phyloP scores from a whole-genome alignment of 2,888 invertebrate species.

The Lasius platythorax region DNA sequence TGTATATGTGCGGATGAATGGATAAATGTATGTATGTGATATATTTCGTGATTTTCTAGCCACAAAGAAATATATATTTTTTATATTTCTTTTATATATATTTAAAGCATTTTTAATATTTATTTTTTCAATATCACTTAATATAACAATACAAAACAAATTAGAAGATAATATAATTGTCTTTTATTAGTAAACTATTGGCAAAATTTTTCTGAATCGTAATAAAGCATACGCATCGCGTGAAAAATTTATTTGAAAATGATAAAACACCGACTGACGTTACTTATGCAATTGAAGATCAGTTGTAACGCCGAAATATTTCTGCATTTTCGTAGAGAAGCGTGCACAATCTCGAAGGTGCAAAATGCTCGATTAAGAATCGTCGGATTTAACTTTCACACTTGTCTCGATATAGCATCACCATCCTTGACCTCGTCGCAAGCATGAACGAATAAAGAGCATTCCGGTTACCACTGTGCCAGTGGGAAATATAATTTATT shows the following conservation, averaged over 20 bases:
- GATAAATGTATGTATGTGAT: too few relatives aligned
- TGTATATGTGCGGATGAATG: too few relatives aligned
- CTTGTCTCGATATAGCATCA: slow-evolving; percentile 3
- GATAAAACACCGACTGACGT: slow-evolving; percentile 3
- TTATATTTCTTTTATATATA: not conserved
- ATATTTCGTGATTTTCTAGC: not conserved
- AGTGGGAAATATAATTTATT: slow-evolving; percentile 31
- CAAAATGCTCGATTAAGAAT: slow-evolving; percentile 32
- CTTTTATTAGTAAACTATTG: slow-evolving; percentile 2
- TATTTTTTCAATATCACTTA: not conserved
- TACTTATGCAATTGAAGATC: slow-evolving; percentile 19
- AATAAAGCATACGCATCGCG: not conserved
- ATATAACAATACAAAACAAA: not conserved
- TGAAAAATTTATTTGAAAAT: slow-evolving; percentile 2
- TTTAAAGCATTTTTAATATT: not conserved
- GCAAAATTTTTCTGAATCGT: slow-evolving; percentile 2
- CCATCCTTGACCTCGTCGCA: slow-evolving; percentile 33
- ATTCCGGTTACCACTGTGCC: not conserved
- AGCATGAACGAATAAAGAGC: slow-evolving; percentile 29
- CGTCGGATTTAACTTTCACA: slow-evolving; percentile 30
- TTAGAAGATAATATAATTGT: not conserved
- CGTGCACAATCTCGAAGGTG: not conserved
- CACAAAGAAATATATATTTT: not conserved
- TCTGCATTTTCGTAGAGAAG: not conserved
- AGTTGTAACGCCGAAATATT: slow-evolving; percentile 14